Conservation (phyloP, 2,797 vertebrate species). For the Silurus lanzhouensis region DNA sequence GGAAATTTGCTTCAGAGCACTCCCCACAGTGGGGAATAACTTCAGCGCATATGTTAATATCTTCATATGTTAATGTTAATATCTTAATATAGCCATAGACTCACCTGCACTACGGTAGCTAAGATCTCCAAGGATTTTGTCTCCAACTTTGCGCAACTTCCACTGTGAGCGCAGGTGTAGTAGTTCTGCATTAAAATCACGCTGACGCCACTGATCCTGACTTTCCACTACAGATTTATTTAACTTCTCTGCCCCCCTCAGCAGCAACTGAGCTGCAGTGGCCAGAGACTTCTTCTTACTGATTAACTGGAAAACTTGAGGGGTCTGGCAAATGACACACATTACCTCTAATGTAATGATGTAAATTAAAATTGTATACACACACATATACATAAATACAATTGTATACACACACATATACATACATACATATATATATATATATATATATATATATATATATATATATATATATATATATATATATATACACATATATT, state of each 20-base stretch:
- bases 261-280: conserved; percentile 90
- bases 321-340: conserved; percentile 72
- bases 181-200: conserved; percentile 96
- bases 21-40: no score
- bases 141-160: conserved; percentile 96
- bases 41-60: no score
- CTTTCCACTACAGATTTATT: conserved; percentile 91
- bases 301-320: conserved; percentile 92
- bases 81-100: not conserved
- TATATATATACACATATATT: no score
- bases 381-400: no score
- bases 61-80: no score
- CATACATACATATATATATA: no score
- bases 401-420: no score
- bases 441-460: no score
- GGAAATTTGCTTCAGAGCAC: no score
- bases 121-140: conserved; percentile 97
- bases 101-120: conserved; percentile 96
- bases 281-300: conserved; percentile 94
- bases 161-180: conserved; percentile 92
- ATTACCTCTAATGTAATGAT: not conserved
- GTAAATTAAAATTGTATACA: no score
- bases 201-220: conserved; percentile 90
- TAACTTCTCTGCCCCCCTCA: conserved; percentile 93
- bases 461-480: no score